Conservation (phyloP, 2,113 vertebrate species). For the Cochlearius cochlearius region DNA sequence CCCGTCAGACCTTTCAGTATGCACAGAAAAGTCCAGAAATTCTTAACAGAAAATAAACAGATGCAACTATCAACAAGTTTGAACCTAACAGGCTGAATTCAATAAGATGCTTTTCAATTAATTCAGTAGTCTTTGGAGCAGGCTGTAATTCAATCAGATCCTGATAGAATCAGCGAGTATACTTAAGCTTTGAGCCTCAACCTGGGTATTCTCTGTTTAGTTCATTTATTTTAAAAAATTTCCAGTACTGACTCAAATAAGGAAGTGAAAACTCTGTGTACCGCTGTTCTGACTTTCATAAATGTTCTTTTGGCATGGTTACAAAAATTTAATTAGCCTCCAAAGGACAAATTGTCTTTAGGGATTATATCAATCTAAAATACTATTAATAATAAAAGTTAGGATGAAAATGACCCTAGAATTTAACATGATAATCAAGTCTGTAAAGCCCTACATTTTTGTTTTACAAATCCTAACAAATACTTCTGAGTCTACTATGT, state of each 20-base stretch:
- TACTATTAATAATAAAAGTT: conserved; percentile 23
- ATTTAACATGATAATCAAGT: conserved; percentile 5
- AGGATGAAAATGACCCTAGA: conserved; percentile 36
- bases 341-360: conserved; percentile 73
- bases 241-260: conserved; percentile 17
- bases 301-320: conserved; percentile 63
- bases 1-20: not conserved
- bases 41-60: not conserved
- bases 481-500: not conserved
- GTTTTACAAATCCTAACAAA: not conserved
- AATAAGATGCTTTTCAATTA: not conserved
- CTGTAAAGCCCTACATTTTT: not conserved
- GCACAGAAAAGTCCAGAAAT: not conserved
- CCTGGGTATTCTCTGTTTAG: not conserved
- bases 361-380: conserved; percentile 65
- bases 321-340: conserved; percentile 74
- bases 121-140: not conserved
- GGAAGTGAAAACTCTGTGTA: conserved; percentile 22
- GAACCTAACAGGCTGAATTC: not conserved
- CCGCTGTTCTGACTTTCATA: conserved; percentile 56
- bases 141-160: not conserved
- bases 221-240: conserved; percentile 1
- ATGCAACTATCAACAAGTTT: not conserved
- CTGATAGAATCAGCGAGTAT: not conserved
- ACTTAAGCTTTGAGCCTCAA: not conserved